These are phyloP conservation scores for Dinoponera quadriceps DNA, from an alignment of 1,140 invertebrate species.

Conservation along the genomic window DNA sequence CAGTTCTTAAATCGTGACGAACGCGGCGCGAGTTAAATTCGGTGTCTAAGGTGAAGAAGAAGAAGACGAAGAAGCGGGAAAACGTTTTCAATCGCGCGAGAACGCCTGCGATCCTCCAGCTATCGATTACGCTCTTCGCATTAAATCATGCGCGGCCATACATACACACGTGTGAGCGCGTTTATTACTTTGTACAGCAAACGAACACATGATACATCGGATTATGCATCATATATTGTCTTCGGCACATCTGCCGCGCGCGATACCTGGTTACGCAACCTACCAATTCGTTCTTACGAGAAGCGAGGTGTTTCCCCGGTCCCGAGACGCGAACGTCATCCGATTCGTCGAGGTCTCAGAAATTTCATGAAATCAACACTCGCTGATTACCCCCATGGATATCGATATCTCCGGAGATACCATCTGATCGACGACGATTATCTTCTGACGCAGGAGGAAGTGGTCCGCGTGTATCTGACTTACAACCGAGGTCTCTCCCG, in stretches of 20 bases:
- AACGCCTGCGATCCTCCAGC: no score
- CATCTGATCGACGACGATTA: background rate
- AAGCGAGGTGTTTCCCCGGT: background rate
- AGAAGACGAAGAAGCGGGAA: no score
- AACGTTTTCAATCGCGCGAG: background rate
- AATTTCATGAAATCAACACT: background rate
- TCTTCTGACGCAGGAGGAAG: slow-evolving; percentile 1
- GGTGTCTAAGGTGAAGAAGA: no score
- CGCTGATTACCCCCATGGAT: background rate
- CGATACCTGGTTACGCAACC: background rate
- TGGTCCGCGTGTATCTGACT: background rate
- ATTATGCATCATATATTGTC: background rate
- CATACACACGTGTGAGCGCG: no score
- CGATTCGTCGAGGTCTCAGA: background rate
- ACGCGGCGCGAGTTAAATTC: background rate
- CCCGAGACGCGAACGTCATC: background rate
- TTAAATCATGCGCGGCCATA: background rate
- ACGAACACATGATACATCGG: background rate
- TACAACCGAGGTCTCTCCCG: background rate
- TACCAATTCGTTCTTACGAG: slow-evolving; percentile 10
- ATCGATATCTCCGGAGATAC: background rate
- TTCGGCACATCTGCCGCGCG: background rate
- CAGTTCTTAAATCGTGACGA: background rate
- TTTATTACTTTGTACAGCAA: background rate
- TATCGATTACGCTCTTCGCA: background rate